Base-by-base conservation (phyloP, 2,888 invertebrate species). In the Microctonus hyperodae region DNA sequence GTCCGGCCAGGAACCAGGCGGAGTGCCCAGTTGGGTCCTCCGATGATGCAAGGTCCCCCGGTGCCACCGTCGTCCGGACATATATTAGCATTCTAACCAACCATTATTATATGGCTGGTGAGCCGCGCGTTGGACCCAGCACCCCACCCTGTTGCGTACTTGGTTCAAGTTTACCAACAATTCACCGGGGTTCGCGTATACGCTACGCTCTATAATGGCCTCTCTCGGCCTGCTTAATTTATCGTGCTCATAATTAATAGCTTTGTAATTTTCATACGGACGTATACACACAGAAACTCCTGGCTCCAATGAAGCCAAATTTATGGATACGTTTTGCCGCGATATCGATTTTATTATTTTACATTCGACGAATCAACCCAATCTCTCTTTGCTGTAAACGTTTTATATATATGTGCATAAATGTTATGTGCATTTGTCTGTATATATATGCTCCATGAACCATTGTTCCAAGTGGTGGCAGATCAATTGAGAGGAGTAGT, bases 161-260 rank as follows among this genome's bases (percentile, higher is more conserved):
- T 81, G 82, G 80, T 79, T 80, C 82, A 83, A 83, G 83, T 83
- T 83, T 83, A 83, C 83, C 82, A 83, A 83, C 83, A 83, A 83
- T 83, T 83, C 83, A 83, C 82, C 80, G 78, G 77, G 76, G 77
- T 76, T 79, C 78, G 81, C 80, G 72, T 44, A 44, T 44, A 44
- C 44, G 44, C 44, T 44, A 44, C 65, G 75, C 80, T 82, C 83
- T 82, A 83, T 83, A 83, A 83, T 83, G 81, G 83, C 82, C 81
- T 78, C 78, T 44, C 44, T 44, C 44, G 44, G 81, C 78, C 76
- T 80, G 81, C 81, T 83, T 83, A 83, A 83, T 83, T 83, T 83
- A 83, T 83, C 79, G 83, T 76, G 78, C 78, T 81, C 80, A 82
- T 83, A 83, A 83, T 83, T 83, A 83, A 83, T 83, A 83, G 83